Conservation (phyloP, 2,888 invertebrate species). For the Apocheima hispidaria region DNA sequence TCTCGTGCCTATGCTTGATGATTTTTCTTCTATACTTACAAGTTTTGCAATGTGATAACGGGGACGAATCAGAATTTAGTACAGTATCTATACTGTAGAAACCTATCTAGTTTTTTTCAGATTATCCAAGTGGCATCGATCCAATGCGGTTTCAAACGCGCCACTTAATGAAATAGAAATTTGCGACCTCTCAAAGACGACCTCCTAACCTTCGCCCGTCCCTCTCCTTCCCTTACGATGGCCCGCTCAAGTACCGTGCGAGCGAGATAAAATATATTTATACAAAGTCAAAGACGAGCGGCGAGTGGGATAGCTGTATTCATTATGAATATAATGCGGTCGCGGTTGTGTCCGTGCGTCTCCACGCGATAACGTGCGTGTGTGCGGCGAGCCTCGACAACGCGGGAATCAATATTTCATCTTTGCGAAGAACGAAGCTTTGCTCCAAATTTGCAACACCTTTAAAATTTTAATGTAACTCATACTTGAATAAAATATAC, state of each 20-base stretch:
- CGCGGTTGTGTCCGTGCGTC: slow-evolving; percentile 81
- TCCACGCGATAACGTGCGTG: slow-evolving; percentile 64
- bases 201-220: slow-evolving; percentile 79
- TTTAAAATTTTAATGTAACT: slow-evolving; percentile 11
- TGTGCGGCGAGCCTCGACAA: slow-evolving; percentile 77
- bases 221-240: slow-evolving; percentile 70
- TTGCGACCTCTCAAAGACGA: slow-evolving; percentile 84
- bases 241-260: slow-evolving; percentile 71
- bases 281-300: slow-evolving; percentile 85
- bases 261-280: slow-evolving; percentile 83
- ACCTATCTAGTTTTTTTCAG: slow-evolving; percentile 61
- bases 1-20: too few species aligned
- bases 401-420: slow-evolving; percentile 83
- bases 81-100: background rate
- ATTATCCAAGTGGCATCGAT: slow-evolving; percentile 73
- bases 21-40: too few species aligned
- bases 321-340: slow-evolving; percentile 86
- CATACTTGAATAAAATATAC: background rate
- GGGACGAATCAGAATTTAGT: background rate
- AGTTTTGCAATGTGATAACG: background rate
- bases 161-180: slow-evolving; percentile 86
- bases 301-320: slow-evolving; percentile 85
- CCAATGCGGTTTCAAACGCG: slow-evolving; percentile 79
- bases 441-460: slow-evolving; percentile 33
- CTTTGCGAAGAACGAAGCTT: slow-evolving; percentile 62